Base-by-base conservation (phyloP, 2,888 invertebrate species). In the Drosophila kuntzei region DNA sequence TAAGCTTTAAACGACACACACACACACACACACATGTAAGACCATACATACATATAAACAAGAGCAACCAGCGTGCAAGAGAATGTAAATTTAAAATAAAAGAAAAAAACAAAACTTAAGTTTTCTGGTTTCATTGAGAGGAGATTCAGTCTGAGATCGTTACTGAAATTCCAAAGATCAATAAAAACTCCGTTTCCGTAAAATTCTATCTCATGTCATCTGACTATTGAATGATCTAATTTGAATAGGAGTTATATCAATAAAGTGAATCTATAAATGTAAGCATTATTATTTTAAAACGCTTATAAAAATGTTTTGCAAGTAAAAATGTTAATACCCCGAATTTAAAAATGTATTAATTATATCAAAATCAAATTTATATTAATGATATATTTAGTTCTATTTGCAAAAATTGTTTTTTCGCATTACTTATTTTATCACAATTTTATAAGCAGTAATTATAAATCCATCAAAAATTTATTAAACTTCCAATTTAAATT, bases 51-150 rank as follows among this genome's bases (percentile, higher is more conserved):
- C 22, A 58, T 43, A 49, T 29, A 39, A 62, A 62, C 27, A 63
- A 39, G 32, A 50, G 41, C 58, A 57, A 41, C 18, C 59, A 51
- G 58, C 74, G 63, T 59, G 53, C 71, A 71, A 61, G 54, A 70
- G 29, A 68, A 74, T 81, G 81, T 81, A 86, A 75, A 83, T 75
- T 74, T 70, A 51, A 62, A 86, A 83, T 76, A 74, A 81, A 85
- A 49, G 36, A 60, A 60, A 11, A 43, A 51, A 9, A 50, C 14
- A 12, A 67, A 25, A 27, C 7, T 34, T 20, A 46, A 32, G 22
- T 14, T 55, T 62, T 34, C n/a, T 54, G 16, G 18, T 54, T 39
- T 47, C 4, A 29, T 29, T 47, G 7, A 6, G 20, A 20, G 20
- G 12, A 29, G 18, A 47, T 27, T 16, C 16, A 43, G 22, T 22